These are phyloP conservation scores for Choreutis nemorana DNA, from an alignment of 2,888 invertebrate genomes.

Conservation along the genomic window DNA sequence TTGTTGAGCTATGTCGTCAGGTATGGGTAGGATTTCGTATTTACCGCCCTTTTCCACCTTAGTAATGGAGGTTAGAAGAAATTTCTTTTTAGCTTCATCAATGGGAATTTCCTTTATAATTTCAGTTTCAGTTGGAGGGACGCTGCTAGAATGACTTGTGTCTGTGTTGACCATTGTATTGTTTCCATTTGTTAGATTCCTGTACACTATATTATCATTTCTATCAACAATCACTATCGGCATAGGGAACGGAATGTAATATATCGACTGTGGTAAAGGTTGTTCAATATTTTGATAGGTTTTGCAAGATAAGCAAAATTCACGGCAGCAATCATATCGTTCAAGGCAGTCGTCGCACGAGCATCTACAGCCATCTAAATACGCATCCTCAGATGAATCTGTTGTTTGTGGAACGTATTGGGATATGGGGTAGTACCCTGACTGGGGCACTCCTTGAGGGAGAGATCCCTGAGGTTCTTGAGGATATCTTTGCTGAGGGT, in stretches of 20 bases:
- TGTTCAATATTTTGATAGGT: too few species aligned
- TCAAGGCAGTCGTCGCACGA: constrained; percentile 19
- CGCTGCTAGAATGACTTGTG: too few species aligned
- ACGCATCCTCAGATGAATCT: constrained; percentile 14
- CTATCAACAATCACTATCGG: constrained; percentile 15
- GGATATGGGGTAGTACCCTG: neutral
- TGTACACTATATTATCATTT: constrained; percentile 2
- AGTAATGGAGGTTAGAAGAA: too few species aligned
- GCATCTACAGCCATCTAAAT: constrained; percentile 21
- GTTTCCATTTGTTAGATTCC: too few species aligned
- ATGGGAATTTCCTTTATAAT: too few species aligned
- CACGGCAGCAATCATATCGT: constrained; percentile 21
- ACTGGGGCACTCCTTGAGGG: neutral
- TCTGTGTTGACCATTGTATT: too few species aligned
- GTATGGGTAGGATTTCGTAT: constrained; percentile 34
- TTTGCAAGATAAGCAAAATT: constrained; percentile 17
- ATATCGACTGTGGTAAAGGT: constrained; percentile 15
- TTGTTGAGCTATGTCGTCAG: constrained; percentile 34
- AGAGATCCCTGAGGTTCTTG: neutral
- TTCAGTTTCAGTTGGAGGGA: too few species aligned
- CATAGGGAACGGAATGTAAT: constrained; percentile 25
- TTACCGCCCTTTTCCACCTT: too few species aligned
- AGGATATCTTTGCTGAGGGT: neutral
- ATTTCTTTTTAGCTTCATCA: too few species aligned
- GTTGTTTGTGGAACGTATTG: too few species aligned